Evolutionary conservation across 2,888 invertebrate genomes (phyloP), one percentile per base, ranked within the genome.

Genomic region (Dermolepida albohirtum): DNA sequence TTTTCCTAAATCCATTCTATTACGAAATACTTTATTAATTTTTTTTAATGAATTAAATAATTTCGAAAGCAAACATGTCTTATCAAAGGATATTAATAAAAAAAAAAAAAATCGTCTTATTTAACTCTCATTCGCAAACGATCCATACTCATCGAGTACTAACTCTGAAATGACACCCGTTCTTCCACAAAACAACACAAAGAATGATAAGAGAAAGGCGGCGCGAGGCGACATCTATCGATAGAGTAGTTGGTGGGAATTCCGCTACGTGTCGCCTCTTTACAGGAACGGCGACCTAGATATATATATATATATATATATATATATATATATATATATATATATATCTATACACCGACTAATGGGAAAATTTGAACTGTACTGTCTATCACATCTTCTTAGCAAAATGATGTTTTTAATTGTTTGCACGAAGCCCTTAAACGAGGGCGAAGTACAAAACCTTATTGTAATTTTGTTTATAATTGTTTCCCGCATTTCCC

Each of bases 201-300:
- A 55, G 62, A 64, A 62, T 52, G 68, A 67, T 66, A 63, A 64
- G 65, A 65, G 57, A 68, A 68, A 75, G 71, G 68, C 74, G 76
- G 74, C 70, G 76, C 70, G 76, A 74, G 70, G 79, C 80, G 81
- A 79, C 81, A 81, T 82, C 82, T 81, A 77, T 76, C 73, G 80
- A 76, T 69, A 72, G 67, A 66, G 68, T 74, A 78, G 76, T 82
- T 83, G 77, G 72, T 70, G 72, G 66, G 74, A 68, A 66, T 68
- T 72, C 82, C 83, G 81, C 78, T 76, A 79, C 78, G 80, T 78
- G 82, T 79, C 83, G 83, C 82, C 77, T 75, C 75, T 72, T 71
- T 77, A 69, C 75, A 75, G 77, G 74, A 76, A 77, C 75, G 69
- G 70, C 59, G 34, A 34, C 34, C 10, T 34, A 22, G 22, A 22